Percentiles rank a stretch among this genome's conserved stretches.
phyloP scores from a whole-genome alignment of 2,113 vertebrate species.

The Penelope pileata region DNA sequence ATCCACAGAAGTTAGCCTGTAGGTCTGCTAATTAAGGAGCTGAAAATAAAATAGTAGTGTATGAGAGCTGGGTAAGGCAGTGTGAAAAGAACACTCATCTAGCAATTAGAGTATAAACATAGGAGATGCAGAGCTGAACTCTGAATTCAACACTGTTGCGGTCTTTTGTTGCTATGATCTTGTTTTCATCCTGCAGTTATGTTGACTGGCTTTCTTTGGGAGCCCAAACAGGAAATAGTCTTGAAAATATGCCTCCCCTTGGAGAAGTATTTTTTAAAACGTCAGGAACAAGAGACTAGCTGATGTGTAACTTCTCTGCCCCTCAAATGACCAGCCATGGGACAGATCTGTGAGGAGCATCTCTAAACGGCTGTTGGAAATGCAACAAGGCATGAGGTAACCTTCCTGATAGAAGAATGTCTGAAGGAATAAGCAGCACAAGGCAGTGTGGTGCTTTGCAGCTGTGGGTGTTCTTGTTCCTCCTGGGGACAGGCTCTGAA shows the following conservation, averaged over 20 bases:
- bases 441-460: background rate
- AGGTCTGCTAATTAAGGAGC: background rate
- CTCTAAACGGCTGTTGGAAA: background rate
- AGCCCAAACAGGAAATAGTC: background rate
- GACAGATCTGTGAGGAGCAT: background rate
- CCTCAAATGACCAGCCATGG: background rate
- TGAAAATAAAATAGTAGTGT: background rate
- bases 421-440: background rate
- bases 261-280: background rate
- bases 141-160: background rate
- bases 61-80: background rate
- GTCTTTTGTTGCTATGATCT: background rate
- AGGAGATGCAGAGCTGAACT: background rate
- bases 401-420: background rate
- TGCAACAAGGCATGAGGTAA: background rate
- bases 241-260: background rate
- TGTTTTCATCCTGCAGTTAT: background rate
- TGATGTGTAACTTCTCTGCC: background rate
- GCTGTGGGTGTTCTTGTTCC: rapidly evolving
- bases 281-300: background rate
- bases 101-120: rapidly evolving
- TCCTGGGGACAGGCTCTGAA: background rate
- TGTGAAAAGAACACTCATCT: background rate
- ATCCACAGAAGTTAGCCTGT: background rate
- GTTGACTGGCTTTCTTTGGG: background rate